Evolutionary conservation across 2,888 invertebrate species (phyloP), one percentile per base, ranked within the genome.

Genomic region (Dasypolia templi): DNA sequence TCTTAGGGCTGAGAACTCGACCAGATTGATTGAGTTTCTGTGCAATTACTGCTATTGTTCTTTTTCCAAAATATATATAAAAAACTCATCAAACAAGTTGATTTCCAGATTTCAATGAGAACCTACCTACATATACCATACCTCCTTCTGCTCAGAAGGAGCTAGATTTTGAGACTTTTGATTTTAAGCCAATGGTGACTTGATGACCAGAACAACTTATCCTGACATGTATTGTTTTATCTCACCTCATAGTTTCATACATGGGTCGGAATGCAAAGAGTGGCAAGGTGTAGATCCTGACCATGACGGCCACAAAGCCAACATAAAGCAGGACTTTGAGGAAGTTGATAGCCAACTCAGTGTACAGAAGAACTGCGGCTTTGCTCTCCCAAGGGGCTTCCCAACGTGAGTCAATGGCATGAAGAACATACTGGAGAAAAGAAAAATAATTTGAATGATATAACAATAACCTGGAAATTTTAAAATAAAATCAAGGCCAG

Each of bases 381-480:
- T 99, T 99, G 93, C 99, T 99, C 93, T 99, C 99, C 99, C 99
- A 99, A 0, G 99, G 99, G 59, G 98, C 98, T 91, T 99, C 99
- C 95, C 98, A 98, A 90, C 98, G 98, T 11, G 99, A 97, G 91
- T 99, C 99, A 77, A 99, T 97, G 5, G 98, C 97, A 92, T 99
- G 99, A 7, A 97, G 93, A 22, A 94, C 85, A 86, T 96, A 96
- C 96, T 96, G 86, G 7, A 88, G 86, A 72, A 68, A 42, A 79
- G 72, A 19, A 22, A 49, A 19, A 1, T 19, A 42, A 26, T 49
- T 29, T 56, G 7, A 39, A 39, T 59, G 11, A 51, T 6, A 6
- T 32, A 64, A 19, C n/a, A 53, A 32, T 74, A 66, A 56, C 32
- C 67, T 67, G 44, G 0, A 58, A 44, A 67, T 32, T 39, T 42